Conservation (phyloP, 2,797 vertebrate genomes). For the Glossophaga mutica region DNA sequence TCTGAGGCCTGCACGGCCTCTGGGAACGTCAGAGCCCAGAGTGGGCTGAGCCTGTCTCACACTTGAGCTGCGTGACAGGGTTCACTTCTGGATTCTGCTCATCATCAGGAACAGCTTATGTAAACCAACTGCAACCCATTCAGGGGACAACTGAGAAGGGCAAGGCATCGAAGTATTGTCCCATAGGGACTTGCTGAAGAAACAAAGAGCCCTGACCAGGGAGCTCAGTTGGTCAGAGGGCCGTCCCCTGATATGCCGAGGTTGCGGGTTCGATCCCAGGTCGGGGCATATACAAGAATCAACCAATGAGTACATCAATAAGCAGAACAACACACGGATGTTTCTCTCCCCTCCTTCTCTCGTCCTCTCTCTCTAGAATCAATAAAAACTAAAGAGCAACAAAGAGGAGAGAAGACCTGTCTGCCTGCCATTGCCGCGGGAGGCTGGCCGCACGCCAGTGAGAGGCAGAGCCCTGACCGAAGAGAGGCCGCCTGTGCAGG, state of each 20-base stretch:
- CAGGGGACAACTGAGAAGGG: background rate
- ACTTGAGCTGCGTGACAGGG: background rate
- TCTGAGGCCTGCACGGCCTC: background rate
- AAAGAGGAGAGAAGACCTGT: background rate
- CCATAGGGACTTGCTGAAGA: background rate
- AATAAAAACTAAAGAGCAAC: background rate
- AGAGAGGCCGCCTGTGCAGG: background rate
- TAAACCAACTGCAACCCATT: background rate
- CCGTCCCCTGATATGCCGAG: too few species aligned
- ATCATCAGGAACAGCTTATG: background rate
- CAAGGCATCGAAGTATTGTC: background rate
- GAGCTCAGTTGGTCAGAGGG: background rate
- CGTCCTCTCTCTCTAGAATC: background rate
- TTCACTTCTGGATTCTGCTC: background rate
- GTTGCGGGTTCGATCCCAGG: background rate
- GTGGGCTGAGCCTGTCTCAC: background rate
- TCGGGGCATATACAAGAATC: background rate
- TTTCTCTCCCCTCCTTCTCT: background rate
- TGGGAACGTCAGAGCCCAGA: background rate
- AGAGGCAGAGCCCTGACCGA: too few species aligned
- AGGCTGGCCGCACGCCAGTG: accelerated
- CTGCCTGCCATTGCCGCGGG: background rate
- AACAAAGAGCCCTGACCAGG: background rate
- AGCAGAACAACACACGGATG: background rate
- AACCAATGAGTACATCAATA: background rate